Conservation (phyloP, 2,113 vertebrate species). For the Asarcornis scutulata region DNA sequence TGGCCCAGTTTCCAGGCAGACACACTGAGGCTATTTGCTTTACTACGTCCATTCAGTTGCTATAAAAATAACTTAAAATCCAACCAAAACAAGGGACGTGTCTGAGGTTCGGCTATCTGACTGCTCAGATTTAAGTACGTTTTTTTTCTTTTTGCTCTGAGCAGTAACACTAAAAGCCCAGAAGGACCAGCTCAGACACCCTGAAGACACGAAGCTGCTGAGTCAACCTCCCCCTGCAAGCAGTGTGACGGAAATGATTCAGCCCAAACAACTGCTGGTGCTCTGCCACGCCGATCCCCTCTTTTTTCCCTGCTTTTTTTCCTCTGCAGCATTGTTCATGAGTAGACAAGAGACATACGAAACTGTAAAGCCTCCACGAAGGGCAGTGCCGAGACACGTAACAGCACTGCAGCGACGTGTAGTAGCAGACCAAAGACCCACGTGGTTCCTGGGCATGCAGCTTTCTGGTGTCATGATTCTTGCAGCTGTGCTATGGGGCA, state of each 20-base stretch:
- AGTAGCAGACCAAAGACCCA: neutral
- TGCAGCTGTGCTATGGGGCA: neutral
- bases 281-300: neutral
- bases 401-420: neutral
- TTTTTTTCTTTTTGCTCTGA: neutral
- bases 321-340: neutral
- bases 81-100: neutral
- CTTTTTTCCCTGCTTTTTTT: neutral
- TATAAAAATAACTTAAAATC: neutral
- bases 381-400: neutral
- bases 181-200: no score
- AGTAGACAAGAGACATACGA: neutral
- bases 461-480: neutral
- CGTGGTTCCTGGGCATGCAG: neutral
- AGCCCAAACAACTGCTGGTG: neutral
- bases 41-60: neutral
- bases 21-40: neutral
- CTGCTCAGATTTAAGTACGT: neutral
- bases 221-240: neutral
- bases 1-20: slow-evolving; percentile 1
- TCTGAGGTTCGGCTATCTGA: neutral
- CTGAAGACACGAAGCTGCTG: neutral
- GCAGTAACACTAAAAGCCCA: neutral
- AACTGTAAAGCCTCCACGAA: neutral
- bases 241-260: accelerated